Conservation (phyloP, 2,888 invertebrate species). For the Yponomeuta evonymella region DNA sequence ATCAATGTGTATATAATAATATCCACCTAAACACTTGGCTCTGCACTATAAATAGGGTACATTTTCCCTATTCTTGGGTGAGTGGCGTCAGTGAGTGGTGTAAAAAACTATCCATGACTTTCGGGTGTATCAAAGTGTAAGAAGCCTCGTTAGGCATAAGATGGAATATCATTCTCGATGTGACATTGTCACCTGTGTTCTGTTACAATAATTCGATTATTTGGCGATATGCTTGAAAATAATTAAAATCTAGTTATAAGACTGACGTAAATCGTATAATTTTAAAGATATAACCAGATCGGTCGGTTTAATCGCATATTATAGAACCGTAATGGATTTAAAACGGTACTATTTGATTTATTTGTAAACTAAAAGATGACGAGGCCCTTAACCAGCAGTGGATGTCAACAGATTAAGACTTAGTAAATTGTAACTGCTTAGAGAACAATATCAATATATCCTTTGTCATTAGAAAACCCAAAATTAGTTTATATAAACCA, state of each 20-base stretch:
- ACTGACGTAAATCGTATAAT: slow-evolving; percentile 63
- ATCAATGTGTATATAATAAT: neutral
- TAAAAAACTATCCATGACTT: slow-evolving; percentile 11
- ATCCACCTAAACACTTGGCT: neutral
- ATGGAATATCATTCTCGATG: slow-evolving; percentile 47
- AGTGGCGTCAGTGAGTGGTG: no score
- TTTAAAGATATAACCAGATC: neutral
- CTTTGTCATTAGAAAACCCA: neutral
- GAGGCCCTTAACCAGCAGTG: no score
- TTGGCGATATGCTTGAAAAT: slow-evolving; percentile 11
- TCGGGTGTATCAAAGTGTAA: neutral
- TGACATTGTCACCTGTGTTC: slow-evolving; percentile 31
- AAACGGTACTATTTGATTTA: slow-evolving; percentile 48
- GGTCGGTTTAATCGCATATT: slow-evolving; percentile 2
- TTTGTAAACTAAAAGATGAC: no score
- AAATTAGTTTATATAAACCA: neutral
- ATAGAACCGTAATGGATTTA: slow-evolving; percentile 25
- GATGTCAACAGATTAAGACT: no score
- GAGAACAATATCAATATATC: no score
- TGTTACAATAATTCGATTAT: slow-evolving; percentile 33
- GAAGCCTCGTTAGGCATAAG: slow-evolving; percentile 42
- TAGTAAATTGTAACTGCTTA: no score
- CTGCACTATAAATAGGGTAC: neutral
- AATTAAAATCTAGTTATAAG: slow-evolving; percentile 65
- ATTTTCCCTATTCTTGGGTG: no score